Percentiles rank a stretch among this genome's conserved stretches.
Conservation (phyloP, 2,797 vertebrate genomes). For the Mus minutoides region DNA sequence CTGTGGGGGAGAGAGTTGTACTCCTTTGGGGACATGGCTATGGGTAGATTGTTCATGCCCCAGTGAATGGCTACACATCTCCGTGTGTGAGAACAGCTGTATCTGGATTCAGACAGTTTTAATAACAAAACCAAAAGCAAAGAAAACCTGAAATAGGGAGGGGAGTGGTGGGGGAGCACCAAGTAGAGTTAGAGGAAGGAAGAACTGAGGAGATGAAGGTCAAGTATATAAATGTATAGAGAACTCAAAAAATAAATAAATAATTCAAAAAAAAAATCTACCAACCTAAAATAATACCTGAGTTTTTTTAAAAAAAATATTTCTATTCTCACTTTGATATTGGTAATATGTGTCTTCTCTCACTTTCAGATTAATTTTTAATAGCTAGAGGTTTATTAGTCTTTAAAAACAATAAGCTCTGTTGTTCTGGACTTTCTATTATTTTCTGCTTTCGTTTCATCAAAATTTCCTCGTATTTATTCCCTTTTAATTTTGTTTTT, state of each 20-base stretch:
- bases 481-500: conserved; percentile 12
- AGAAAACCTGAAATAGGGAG: neutral
- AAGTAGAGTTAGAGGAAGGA: neutral
- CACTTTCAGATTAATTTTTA: neutral
- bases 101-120: neutral
- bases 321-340: neutral
- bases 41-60: neutral
- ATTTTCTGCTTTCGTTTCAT: conserved; percentile 37
- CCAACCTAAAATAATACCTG: neutral
- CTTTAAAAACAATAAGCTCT: neutral
- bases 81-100: neutral
- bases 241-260: neutral
- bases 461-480: conserved; percentile 3
- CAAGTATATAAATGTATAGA: neutral
- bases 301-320: neutral
- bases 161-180: neutral
- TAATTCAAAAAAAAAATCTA: neutral
- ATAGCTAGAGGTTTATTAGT: neutral
- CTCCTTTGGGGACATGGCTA: neutral
- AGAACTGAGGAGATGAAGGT: neutral
- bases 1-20: neutral
- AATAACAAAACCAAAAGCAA: neutral
- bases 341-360: neutral
- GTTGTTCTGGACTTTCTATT: neutral
- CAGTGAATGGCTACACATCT: neutral